Percentiles rank a stretch among this genome's conserved stretches.
Conservation (phyloP, 2,888 invertebrate species). For the Synanthedon vespiformis region DNA sequence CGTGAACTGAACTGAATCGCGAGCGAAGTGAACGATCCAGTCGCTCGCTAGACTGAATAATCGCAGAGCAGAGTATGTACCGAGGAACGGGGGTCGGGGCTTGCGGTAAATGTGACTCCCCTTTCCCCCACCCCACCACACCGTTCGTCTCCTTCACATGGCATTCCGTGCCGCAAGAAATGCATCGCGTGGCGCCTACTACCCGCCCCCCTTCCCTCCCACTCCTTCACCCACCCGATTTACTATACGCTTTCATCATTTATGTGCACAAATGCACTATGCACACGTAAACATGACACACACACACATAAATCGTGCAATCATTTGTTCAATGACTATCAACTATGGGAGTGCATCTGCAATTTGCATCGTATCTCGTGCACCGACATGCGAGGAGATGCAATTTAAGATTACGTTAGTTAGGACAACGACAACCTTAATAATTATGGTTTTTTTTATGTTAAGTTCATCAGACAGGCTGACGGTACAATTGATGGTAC, state of each 20-base stretch:
- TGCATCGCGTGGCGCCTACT: slow-evolving; percentile 14
- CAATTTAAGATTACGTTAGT: no score
- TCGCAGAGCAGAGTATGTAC: slow-evolving; percentile 32
- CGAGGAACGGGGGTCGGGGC: slow-evolving; percentile 14
- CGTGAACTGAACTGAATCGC: slow-evolving; percentile 40
- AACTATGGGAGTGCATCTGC: no score
- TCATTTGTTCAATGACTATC: background rate
- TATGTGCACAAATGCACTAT: background rate
- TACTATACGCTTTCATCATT: slow-evolving; percentile 7
- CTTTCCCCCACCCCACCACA: slow-evolving; percentile 12
- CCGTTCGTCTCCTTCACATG: background rate
- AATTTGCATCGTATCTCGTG: no score
- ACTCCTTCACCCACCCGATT: slow-evolving; percentile 11
- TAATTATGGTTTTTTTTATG: no score
- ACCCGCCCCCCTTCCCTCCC: slow-evolving; percentile 16
- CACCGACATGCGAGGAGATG: no score
- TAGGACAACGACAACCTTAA: no score
- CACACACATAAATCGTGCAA: background rate
- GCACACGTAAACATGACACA: background rate
- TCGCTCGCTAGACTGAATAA: slow-evolving; percentile 57
- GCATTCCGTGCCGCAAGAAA: slow-evolving; percentile 15
- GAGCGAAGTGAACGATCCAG: slow-evolving; percentile 41
- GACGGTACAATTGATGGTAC: no score
- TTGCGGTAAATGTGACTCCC: slow-evolving; percentile 15
- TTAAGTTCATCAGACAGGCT: no score